Percentiles rank a stretch among this genome's conserved stretches.
Conservation (phyloP, 1,140 invertebrate genomes). For the Microplitis mediator region DNA sequence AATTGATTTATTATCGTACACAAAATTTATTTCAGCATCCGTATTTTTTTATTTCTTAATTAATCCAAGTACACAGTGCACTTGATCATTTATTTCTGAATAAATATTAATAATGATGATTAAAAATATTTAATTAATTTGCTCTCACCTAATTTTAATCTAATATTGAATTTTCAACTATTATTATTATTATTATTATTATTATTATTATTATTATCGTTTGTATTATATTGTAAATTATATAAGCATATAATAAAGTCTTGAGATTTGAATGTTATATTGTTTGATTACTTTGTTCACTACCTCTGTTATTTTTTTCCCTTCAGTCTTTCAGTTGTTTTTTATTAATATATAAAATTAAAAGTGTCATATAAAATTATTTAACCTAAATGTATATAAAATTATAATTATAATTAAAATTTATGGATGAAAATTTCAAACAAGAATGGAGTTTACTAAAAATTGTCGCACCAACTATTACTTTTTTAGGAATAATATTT, state of each 20-base stretch:
- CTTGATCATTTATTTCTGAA: no score
- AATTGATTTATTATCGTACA: no score
- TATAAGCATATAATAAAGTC: constrained; percentile 29
- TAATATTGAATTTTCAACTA: constrained; percentile 8
- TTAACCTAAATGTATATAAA: neutral
- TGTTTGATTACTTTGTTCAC: neutral
- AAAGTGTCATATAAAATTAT: neutral
- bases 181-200: constrained; percentile 10
- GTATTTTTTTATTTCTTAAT: no score
- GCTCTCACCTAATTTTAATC: neutral
- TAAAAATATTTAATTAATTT: neutral
- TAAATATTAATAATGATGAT: neutral
- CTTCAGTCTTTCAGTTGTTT: neutral
- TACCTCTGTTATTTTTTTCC: neutral
- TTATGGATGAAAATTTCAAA: constrained; percentile 22
- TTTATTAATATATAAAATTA: neutral
- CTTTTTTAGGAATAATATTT: constrained; percentile 8
- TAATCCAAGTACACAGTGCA: no score
- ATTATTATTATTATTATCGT: constrained; percentile 11
- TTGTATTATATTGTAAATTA: constrained; percentile 39
- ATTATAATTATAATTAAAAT: constrained; percentile 9
- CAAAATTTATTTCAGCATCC: no score
- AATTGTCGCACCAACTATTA: constrained; percentile 28
- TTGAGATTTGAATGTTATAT: constrained; percentile 28
- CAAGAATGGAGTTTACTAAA: constrained; percentile 36